These are phyloP conservation scores for Atlantisia rogersi DNA, from an alignment of 2,113 vertebrate species.

Conservation along the genomic window DNA sequence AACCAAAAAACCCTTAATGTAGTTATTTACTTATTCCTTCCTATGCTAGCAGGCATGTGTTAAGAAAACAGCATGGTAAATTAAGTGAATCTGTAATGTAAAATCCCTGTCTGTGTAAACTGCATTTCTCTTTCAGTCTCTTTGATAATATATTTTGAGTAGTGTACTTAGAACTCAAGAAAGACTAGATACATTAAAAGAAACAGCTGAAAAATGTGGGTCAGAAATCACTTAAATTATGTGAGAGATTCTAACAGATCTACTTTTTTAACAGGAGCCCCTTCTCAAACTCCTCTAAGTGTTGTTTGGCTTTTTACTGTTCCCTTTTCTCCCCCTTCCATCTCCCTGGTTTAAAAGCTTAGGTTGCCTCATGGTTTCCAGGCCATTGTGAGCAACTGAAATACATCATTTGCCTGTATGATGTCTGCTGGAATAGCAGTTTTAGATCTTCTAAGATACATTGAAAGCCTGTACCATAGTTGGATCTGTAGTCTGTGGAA, in stretches of 20 bases:
- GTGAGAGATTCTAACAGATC: neutral
- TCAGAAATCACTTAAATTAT: neutral
- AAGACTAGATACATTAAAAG: neutral
- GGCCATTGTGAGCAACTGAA: neutral
- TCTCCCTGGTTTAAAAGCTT: neutral
- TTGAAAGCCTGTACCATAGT: neutral
- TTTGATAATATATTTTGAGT: neutral
- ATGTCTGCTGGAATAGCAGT: neutral
- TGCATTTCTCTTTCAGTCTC: neutral
- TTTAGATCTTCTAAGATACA: neutral
- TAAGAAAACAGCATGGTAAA: neutral
- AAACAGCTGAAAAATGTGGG: neutral
- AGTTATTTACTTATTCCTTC: neutral
- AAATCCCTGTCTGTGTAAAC: neutral
- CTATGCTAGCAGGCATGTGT: neutral
- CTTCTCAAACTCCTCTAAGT: neutral
- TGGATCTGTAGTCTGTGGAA: neutral
- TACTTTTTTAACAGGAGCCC: neutral
- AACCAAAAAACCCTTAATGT: neutral
- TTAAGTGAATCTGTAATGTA: neutral
- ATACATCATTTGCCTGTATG: neutral
- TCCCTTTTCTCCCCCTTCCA: neutral
- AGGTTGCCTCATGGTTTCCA: neutral
- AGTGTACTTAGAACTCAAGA: neutral
- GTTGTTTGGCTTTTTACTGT: neutral